Conservation (phyloP, 1,140 invertebrate species). For the Drosophila eugracilis region DNA sequence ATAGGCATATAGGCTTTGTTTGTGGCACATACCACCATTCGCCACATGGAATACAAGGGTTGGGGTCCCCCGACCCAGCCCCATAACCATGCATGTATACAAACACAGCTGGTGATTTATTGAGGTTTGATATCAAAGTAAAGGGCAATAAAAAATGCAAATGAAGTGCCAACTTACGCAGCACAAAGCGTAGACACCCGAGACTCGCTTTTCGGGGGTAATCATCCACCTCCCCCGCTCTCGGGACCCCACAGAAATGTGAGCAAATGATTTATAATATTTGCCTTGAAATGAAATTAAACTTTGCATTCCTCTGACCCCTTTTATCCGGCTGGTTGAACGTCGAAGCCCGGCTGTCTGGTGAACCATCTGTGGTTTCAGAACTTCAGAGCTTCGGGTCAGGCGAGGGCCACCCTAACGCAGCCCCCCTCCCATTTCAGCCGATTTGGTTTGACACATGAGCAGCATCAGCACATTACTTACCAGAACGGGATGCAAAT, state of each 20-base stretch:
- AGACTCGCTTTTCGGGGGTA: conserved; percentile 39
- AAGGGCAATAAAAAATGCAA: conserved; percentile 83
- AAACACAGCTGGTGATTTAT: conserved; percentile 83
- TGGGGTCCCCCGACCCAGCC: conserved; percentile 17
- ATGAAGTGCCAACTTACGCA: conserved; percentile 83
- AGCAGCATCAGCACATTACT: conserved; percentile 51
- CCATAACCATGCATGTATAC: conserved; percentile 40
- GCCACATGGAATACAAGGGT: conserved; percentile 64
- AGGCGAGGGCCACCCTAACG: conserved; percentile 1
- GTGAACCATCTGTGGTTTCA: conserved; percentile 35
- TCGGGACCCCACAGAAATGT: conserved; percentile 43
- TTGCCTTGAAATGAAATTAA: conserved; percentile 81
- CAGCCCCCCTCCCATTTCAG: neutral
- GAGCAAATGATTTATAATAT: conserved; percentile 82
- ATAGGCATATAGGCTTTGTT: conserved; percentile 25
- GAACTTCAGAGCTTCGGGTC: conserved; percentile 1
- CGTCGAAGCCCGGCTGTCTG: conserved; percentile 18
- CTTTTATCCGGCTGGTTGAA: conserved; percentile 49
- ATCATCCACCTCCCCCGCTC: conserved; percentile 36
- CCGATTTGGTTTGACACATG: neutral
- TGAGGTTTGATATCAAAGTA: conserved; percentile 84
- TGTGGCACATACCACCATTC: conserved; percentile 49
- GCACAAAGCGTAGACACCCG: conserved; percentile 61
- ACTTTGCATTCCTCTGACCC: conserved; percentile 75
- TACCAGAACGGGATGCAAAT: conserved; percentile 90